Percentiles rank a stretch among this genome's conserved stretches.
Evolutionary conservation across 2,888 invertebrate species (phyloP).

Genomic region (Dicycla oo): DNA sequence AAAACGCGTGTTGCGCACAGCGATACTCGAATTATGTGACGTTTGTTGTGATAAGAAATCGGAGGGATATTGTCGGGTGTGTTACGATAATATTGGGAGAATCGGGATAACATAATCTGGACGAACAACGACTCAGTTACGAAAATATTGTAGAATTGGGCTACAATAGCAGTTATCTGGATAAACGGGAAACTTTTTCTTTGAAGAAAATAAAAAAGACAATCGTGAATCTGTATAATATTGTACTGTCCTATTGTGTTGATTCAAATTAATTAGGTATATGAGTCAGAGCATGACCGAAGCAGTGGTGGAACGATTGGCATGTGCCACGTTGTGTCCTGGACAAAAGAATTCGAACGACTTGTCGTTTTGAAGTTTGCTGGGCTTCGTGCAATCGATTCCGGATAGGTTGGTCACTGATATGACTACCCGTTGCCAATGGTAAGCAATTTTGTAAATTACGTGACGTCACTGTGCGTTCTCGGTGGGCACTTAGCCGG

Average conservation of each 20-base stretch:
- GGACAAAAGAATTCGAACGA: no score
- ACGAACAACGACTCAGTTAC: constrained; percentile 30
- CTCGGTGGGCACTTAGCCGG: no score
- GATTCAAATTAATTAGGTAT: neutral
- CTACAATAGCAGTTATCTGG: neutral
- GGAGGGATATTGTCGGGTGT: constrained; percentile 50
- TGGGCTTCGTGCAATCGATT: no score
- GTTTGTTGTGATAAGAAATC: constrained; percentile 66
- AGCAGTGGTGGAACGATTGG: no score
- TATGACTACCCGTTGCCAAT: no score
- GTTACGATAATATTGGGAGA: constrained; percentile 50
- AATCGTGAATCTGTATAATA: neutral
- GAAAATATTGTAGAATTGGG: constrained; percentile 40
- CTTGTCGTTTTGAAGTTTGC: no score
- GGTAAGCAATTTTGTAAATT: no score
- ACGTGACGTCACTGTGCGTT: no score
- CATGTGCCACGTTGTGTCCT: no score
- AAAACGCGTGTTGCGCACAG: constrained; percentile 67
- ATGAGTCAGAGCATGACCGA: neutral
- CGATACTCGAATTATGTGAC: constrained; percentile 66
- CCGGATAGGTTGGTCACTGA: no score
- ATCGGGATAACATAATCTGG: constrained; percentile 46
- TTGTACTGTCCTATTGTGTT: neutral
- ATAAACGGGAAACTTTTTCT: neutral
- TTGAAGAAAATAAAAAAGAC: neutral